Base-by-base conservation (phyloP, 2,113 vertebrate genomes). In the Platichthys stellatus region DNA sequence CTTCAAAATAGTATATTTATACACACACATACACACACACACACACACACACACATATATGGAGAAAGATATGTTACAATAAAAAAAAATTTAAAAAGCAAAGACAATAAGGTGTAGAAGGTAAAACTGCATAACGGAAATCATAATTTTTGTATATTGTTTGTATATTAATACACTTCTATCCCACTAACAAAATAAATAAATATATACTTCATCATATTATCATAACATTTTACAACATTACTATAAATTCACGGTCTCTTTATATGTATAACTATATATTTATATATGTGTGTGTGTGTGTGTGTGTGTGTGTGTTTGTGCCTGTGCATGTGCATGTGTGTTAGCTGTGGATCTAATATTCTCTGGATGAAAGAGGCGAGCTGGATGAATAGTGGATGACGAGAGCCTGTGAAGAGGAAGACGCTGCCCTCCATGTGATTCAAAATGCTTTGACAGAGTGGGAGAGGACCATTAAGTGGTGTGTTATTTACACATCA, bases 401-500 rank as follows among this genome's bases (percentile, higher is more conserved):
- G 82, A 80, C 26, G 65, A 71, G 81, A 74, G 26, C 71, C 76
- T 40, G 74, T 61, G 73, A 21, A 81, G 76, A 77, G 78, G 78
- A 84, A 69, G 74, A 72, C 35, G 75, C 79, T 77, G 80, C 81
- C 82, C 89, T 87, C 93, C 90, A 78, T 93, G 92, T 94, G 93
- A 89, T 94, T 94, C 94, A 91, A 92, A 88, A 94, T 92, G 91
- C 90, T 91, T 93, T 88, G 93, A 77, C 89, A 88, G 93, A 90
- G 90, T 77, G 71, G 68, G 84, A 88, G 82, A 86, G 85, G 85
- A 89, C 90, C 93, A 94, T 95, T 95, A 94, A 88, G 84, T 91
- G 84, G 65, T 74, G 81, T 93, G 89, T 84, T 93, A 93, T 93
- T 93, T 94, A 94, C 94, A 94, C 94, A 94, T 94, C 94, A 94